Conservation (phyloP, 2,113 vertebrate genomes). For the Chionodraco myersi region DNA sequence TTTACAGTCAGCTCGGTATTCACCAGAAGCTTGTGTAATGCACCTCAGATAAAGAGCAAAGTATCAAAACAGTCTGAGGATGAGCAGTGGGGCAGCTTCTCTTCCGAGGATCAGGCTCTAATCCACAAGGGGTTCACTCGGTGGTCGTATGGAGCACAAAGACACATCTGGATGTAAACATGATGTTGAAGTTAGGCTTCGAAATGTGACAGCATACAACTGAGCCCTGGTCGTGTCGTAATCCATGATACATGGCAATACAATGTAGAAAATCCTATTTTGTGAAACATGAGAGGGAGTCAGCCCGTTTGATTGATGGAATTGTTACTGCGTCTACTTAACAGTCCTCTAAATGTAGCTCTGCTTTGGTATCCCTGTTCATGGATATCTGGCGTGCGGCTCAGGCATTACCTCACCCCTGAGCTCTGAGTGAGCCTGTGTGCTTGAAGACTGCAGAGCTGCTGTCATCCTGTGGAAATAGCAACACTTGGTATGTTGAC, state of each 20-base stretch:
- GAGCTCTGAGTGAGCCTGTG: conserved; percentile 69
- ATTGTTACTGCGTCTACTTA: conserved; percentile 80
- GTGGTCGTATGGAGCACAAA: conserved; percentile 43
- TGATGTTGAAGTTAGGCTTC: conserved; percentile 43
- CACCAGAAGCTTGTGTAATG: conserved; percentile 68
- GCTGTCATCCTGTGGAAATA: conserved; percentile 77
- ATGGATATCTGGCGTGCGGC: conserved; percentile 73
- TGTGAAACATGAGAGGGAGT: conserved; percentile 69
- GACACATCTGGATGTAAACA: conserved; percentile 4
- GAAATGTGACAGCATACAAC: conserved; percentile 46
- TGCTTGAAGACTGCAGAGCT: conserved; percentile 61
- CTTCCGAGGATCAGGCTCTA: conserved; percentile 38
- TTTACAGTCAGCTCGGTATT: conserved; percentile 74
- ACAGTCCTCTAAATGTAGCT: conserved; percentile 83
- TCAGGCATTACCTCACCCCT: conserved; percentile 81
- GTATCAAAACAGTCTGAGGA: conserved; percentile 72
- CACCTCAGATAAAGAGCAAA: conserved; percentile 65
- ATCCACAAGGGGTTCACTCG: conserved; percentile 36
- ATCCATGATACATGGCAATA: conserved; percentile 55
- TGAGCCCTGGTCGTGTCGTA: conserved; percentile 57
- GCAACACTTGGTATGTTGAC: conserved; percentile 72
- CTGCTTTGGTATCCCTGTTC: conserved; percentile 71
- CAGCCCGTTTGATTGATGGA: conserved; percentile 76
- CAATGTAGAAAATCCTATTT: conserved; percentile 69
- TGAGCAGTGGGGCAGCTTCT: conserved; percentile 56